Percentiles rank a stretch among this genome's conserved stretches.
These are phyloP conservation scores for Psittacara wagleri DNA, from an alignment of 2,113 vertebrate species.

Conservation along the genomic window DNA sequence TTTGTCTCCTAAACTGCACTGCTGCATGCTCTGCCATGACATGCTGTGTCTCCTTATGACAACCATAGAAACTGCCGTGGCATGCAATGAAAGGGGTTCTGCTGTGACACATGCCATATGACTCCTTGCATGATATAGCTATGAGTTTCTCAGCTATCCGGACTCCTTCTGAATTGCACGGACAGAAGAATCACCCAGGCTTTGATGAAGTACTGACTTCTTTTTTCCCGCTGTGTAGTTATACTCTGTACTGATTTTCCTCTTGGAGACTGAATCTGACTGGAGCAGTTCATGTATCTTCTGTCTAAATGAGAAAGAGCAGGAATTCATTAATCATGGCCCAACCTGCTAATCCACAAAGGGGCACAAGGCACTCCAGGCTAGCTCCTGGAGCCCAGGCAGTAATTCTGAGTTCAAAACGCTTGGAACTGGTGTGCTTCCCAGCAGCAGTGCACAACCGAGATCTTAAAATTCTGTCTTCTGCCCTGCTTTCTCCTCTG, in stretches of 20 bases:
- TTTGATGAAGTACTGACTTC: not conserved
- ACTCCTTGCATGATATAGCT: not conserved
- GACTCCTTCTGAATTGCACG: not conserved
- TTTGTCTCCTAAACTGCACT: not conserved
- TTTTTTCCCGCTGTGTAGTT: not conserved
- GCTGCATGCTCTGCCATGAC: not conserved
- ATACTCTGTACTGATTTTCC: not conserved
- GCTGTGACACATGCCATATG: not conserved
- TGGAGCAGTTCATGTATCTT: not conserved
- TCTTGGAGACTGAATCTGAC: not conserved
- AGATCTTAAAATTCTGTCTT: slow-evolving; percentile 4
- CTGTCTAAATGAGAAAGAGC: slow-evolving; percentile 7
- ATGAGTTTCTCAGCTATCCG: not conserved
- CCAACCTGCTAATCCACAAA: not conserved
- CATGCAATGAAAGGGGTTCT: not conserved
- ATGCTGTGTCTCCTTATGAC: not conserved
- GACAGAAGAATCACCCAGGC: not conserved
- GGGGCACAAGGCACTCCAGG: not conserved
- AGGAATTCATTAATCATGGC: slow-evolving; percentile 18
- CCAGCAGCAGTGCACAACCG: not conserved
- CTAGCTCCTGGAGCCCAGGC: not conserved
- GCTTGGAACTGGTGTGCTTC: not conserved
- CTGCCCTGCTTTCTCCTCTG: slow-evolving; percentile 2
- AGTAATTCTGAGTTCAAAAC: slow-evolving; percentile 15
- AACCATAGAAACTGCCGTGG: not conserved